phyloP scores from a whole-genome alignment of 2,113 vertebrate genomes.

The Aldabrachelys gigantea region DNA sequence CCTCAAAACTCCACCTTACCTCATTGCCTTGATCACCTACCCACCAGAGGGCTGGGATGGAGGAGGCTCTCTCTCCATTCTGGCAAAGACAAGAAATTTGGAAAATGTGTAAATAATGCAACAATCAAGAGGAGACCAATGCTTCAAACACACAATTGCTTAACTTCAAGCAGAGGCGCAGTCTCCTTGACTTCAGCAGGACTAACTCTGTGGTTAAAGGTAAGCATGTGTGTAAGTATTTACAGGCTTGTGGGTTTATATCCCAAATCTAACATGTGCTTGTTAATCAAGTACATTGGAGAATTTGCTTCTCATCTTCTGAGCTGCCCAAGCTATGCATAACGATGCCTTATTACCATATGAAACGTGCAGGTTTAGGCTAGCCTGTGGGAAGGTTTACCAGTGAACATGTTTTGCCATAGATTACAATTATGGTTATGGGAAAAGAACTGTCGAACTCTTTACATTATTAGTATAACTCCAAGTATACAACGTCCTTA shows the following conservation, averaged over 20 bases:
- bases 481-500: not conserved
- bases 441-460: not conserved
- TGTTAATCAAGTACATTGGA: not conserved
- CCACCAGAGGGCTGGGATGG: slow-evolving; percentile 84
- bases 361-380: not conserved
- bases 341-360: not conserved
- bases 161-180: not conserved
- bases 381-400: not conserved
- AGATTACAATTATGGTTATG: not conserved
- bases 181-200: not conserved
- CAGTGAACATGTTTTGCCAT: not conserved
- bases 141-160: not conserved
- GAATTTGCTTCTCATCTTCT: not conserved
- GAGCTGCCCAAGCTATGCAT: not conserved
- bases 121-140: not conserved
- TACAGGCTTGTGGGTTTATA: not conserved
- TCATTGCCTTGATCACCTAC: slow-evolving; percentile 75
- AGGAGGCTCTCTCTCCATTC: not conserved
- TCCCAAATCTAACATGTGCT: not conserved
- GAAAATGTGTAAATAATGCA: not conserved
- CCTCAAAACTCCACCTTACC: slow-evolving; percentile 82
- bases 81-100: not conserved
- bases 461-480: not conserved
- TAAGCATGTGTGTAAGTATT: not conserved
- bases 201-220: not conserved